These are phyloP conservation scores for Garra rufa DNA, from an alignment of 2,113 vertebrate species.

Conservation along the genomic window DNA sequence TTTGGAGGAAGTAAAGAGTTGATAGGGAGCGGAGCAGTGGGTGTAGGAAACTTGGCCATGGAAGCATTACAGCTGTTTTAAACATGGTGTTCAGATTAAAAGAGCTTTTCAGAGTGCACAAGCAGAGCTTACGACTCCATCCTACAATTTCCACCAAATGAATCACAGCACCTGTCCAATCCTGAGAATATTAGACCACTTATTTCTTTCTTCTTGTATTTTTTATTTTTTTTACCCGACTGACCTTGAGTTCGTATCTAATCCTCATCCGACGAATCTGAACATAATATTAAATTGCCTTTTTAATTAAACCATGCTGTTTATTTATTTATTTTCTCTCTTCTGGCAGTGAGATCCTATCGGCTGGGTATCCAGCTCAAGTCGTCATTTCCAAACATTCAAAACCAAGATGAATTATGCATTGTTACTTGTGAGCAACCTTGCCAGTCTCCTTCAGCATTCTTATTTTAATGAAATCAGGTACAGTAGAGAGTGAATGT, in stretches of 20 bases:
- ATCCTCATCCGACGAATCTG: conserved; percentile 45
- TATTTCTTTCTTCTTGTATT: background rate
- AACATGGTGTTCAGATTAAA: conserved; percentile 66
- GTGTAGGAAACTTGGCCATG: conserved; percentile 37
- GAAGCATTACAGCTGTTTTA: conserved; percentile 61
- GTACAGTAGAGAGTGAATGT: conserved; percentile 43
- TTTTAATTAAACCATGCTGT: conserved; percentile 58
- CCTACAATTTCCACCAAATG: conserved; percentile 63
- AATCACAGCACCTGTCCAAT: conserved; percentile 65
- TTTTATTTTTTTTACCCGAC: background rate
- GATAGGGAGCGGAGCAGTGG: conserved; percentile 17
- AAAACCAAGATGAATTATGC: conserved; percentile 51
- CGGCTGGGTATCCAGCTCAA: conserved; percentile 27
- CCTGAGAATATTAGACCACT: conserved; percentile 29
- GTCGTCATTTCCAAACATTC: conserved; percentile 29
- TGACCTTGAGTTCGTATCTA: conserved; percentile 5
- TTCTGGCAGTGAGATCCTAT: conserved; percentile 60
- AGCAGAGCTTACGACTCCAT: conserved; percentile 63
- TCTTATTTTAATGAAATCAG: conserved; percentile 46
- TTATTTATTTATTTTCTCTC: conserved; percentile 48
- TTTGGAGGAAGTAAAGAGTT: conserved; percentile 26
- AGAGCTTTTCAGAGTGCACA: conserved; percentile 48
- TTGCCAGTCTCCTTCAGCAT: conserved; percentile 28
- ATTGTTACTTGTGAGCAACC: conserved; percentile 26
- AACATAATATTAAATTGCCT: conserved; percentile 60